A percentile compares a stretch with the other conserved stretches of the same genome.
phyloP scores from a whole-genome alignment of 2,888 invertebrate species.

The Macrosiphum euphorbiae region DNA sequence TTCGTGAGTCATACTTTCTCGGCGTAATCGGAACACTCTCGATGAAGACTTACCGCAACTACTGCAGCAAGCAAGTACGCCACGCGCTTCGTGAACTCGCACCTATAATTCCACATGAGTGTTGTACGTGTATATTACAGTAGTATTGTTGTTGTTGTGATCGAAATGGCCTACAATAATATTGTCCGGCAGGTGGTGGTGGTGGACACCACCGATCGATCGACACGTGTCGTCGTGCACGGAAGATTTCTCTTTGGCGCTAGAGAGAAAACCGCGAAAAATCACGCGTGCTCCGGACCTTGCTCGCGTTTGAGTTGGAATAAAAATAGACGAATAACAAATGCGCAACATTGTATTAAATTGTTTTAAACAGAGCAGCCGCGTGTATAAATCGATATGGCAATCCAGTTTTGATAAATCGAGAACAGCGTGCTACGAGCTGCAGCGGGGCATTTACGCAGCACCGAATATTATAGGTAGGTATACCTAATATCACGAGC shows the following conservation, averaged over 20 bases:
- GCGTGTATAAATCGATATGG: not conserved
- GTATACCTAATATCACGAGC: not conserved
- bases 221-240: not conserved
- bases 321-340: not conserved
- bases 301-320: not conserved
- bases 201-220: not conserved
- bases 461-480: not conserved
- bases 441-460: not conserved
- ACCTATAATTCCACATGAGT: not conserved
- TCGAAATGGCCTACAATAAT: not conserved
- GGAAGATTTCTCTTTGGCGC: not conserved
- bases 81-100: not conserved
- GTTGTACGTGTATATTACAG: not conserved
- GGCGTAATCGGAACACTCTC: not conserved
- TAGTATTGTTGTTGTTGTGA: not conserved
- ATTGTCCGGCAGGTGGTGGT: not conserved
- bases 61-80: not conserved
- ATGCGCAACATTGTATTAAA: not conserved
- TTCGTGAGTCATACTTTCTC: not conserved
- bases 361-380: not conserved
- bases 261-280: not conserved
- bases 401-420: conserved; percentile 25
- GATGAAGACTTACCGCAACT: not conserved
- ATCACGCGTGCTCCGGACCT: not conserved
- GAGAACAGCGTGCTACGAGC: not conserved